Percentiles rank a stretch among this genome's conserved stretches.
phyloP scores from a whole-genome alignment of 2,113 vertebrate species.

The Scortum barcoo region DNA sequence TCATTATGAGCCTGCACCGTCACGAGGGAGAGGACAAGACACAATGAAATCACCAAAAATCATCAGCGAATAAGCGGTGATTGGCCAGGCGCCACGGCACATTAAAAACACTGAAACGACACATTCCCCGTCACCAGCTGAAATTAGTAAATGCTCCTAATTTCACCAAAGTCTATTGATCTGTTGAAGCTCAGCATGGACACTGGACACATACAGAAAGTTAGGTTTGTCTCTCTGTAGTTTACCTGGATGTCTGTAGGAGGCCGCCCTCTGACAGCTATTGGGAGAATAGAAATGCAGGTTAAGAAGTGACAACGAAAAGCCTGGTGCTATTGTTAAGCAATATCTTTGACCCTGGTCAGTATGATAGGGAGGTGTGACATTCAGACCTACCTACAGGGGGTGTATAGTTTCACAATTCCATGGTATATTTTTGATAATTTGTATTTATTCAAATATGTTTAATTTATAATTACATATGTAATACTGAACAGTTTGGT shows the following conservation, averaged over 20 bases:
- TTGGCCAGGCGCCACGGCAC: conserved; percentile 14
- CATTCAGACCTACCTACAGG: conserved; percentile 37
- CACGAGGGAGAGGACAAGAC: neutral
- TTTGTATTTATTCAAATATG: neutral
- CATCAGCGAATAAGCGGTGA: conserved; percentile 13
- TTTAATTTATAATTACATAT: neutral
- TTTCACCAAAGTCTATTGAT: conserved; percentile 43
- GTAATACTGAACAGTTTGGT: neutral
- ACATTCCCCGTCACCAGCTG: conserved; percentile 43
- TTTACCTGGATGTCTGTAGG: conserved; percentile 82
- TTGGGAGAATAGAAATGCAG: conserved; percentile 76
- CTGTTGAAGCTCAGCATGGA: conserved; percentile 34
- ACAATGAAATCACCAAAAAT: conserved; percentile 35
- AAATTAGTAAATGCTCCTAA: conserved; percentile 38
- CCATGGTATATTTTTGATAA: neutral
- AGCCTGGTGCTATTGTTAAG: neutral
- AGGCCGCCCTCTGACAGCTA: conserved; percentile 78
- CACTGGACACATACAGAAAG: conserved; percentile 23
- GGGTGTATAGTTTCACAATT: neutral
- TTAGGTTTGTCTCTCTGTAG: conserved; percentile 13
- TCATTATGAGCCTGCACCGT: neutral
- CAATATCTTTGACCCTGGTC: conserved; percentile 22
- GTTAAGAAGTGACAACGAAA: conserved; percentile 69
- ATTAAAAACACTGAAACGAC: neutral
- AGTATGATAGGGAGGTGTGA: conserved; percentile 8